A percentile compares a stretch with the other conserved stretches of the same genome.
Conservation (phyloP, 1,140 invertebrate genomes). For the Drosophila bifasciata region DNA sequence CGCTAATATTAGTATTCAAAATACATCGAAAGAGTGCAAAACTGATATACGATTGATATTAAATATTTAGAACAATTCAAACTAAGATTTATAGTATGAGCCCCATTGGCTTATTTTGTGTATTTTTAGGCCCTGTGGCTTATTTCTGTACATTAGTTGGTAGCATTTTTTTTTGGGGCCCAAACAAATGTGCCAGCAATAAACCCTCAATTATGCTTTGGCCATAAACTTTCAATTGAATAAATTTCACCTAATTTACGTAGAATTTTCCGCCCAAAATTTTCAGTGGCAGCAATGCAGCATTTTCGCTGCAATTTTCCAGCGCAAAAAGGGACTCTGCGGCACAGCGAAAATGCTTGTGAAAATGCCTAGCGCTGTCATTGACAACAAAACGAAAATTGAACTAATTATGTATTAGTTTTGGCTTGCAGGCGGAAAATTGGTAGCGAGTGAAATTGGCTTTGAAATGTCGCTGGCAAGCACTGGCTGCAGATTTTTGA, state of each 20-base stretch:
- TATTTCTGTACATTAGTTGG: too few relatives aligned
- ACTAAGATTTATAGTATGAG: too few relatives aligned
- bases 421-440: slow-evolving; percentile 41
- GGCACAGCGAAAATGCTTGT: slow-evolving; percentile 25
- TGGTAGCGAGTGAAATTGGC: slow-evolving; percentile 39
- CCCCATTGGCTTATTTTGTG: too few relatives aligned
- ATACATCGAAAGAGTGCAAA: too few relatives aligned
- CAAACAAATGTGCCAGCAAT: slow-evolving; percentile 49
- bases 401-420: slow-evolving; percentile 71
- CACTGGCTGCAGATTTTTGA: slow-evolving; percentile 25
- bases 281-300: slow-evolving; percentile 25
- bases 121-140: too few relatives aligned
- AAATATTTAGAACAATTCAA: too few relatives aligned
- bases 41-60: too few relatives aligned
- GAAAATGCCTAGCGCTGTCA: slow-evolving; percentile 43
- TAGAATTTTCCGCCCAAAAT: slow-evolving; percentile 20
- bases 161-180: not conserved
- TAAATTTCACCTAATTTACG: slow-evolving; percentile 53
- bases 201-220: slow-evolving; percentile 45
- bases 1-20: too few relatives aligned
- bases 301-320: slow-evolving; percentile 28
- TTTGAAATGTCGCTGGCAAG: slow-evolving; percentile 25
- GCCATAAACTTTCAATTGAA: slow-evolving; percentile 68
- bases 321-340: slow-evolving; percentile 23
- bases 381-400: slow-evolving; percentile 51